Base-by-base conservation (phyloP, 2,888 invertebrate species). In the Synanthedon andrenaeformis region DNA sequence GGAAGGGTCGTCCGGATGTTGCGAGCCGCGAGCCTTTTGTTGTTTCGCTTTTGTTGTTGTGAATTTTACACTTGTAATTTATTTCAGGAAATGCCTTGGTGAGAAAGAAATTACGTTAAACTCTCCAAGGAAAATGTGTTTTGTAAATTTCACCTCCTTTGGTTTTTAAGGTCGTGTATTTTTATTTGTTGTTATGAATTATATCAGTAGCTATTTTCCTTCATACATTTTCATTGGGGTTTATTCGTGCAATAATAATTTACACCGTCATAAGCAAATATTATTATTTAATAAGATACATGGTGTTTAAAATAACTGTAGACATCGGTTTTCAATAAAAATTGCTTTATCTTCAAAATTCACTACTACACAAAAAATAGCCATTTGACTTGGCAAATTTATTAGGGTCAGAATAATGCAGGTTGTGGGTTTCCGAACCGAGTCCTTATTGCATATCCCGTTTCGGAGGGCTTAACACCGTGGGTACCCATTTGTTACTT, bases 41-140 rank as follows among this genome's bases (percentile, higher is more conserved):
- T 86, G 82, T 79, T 81, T 72, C 74, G 75, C 84, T 85, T 83
- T 86, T 86, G 84, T 87, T 87, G 84, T 83, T 86, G 81, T 82
- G 83, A 85, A 86, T 87, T 87, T 86, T 86, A 86, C 87, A 87
- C 86, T 86, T 84, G 86, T 87, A 85, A 87, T 87, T 87, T 86
- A 86, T 87, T 86, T 83, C 84, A 84, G 85, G 85, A 85, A 85
- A 82, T 76, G 80, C 82, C 82, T 82, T 76, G 79, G 82, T 78
- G 82, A 81, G 79, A 86, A 86, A 85, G 79, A 84, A 85, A 85
- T 85, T 84, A 80, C 78, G 78, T 80, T 81, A 75, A 82, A 82
- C 82, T 81, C 84, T 79, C 76, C 69, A 79, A 82, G 78, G 82
- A 82, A 83, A 87, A 84, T 85, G 79, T 86, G 83, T 83, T 83